Percentiles rank a stretch among this genome's conserved stretches.
phyloP scores from a whole-genome alignment of 2,113 vertebrate species.

The Lipophrys pholis region DNA sequence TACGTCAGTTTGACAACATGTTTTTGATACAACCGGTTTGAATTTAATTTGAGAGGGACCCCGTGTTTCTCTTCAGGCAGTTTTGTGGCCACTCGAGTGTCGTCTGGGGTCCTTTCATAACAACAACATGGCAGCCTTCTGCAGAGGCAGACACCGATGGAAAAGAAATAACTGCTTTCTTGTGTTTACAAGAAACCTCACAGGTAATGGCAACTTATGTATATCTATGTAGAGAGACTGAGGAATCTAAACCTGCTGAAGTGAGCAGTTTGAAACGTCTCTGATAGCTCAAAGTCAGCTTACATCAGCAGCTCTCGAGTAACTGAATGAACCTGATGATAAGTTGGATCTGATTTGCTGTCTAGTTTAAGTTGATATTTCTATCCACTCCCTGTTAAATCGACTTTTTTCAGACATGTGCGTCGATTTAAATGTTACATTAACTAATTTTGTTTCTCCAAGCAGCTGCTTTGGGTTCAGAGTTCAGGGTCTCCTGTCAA shows the following conservation, averaged over 20 bases:
- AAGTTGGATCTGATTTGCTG: too few species aligned
- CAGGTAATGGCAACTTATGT: constrained; percentile 61
- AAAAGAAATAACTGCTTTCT: constrained; percentile 50
- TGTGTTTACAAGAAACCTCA: constrained; percentile 60
- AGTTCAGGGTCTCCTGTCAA: too few species aligned
- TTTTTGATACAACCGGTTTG: too few species aligned
- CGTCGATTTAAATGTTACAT: background rate
- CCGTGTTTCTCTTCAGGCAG: constrained; percentile 66
- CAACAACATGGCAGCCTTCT: constrained; percentile 81
- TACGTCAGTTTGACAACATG: too few species aligned
- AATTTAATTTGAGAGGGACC: too few species aligned
- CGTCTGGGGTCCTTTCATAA: constrained; percentile 66
- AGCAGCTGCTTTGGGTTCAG: background rate
- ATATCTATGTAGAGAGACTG: background rate
- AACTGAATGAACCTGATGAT: background rate
- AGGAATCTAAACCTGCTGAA: background rate
- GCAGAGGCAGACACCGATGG: constrained; percentile 69
- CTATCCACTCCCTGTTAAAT: too few species aligned
- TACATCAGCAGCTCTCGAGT: background rate
- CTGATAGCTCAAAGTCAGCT: background rate
- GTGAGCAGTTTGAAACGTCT: fast-evolving
- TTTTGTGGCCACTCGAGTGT: constrained; percentile 23
- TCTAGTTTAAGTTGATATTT: too few species aligned
- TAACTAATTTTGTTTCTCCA: background rate
- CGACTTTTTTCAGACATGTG: too few species aligned